Conservation (phyloP, 1,140 invertebrate species). For the Brachionus calyciflorus region DNA sequence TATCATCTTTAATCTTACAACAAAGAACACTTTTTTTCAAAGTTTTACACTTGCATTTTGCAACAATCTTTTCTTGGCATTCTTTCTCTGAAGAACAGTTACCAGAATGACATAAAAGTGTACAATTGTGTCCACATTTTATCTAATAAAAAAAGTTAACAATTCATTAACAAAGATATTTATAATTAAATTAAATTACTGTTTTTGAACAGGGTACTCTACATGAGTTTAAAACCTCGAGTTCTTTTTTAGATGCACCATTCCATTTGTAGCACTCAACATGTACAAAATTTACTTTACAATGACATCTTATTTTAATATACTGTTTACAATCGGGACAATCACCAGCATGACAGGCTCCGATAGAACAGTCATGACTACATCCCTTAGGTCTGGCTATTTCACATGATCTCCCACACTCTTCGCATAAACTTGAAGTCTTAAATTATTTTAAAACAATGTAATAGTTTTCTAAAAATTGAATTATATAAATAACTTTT, state of each 20-base stretch:
- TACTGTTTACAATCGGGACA: slow-evolving; percentile 68
- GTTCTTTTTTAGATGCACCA: slow-evolving; percentile 60
- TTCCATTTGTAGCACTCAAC: slow-evolving; percentile 70
- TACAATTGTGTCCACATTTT: slow-evolving; percentile 71
- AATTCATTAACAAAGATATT: too few relatives aligned
- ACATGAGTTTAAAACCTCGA: slow-evolving; percentile 68
- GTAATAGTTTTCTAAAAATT: too few relatives aligned
- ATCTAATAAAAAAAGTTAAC: slow-evolving; percentile 59
- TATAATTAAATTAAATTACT: slow-evolving; percentile 61
- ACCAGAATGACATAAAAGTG: slow-evolving; percentile 73
- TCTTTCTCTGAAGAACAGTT: slow-evolving; percentile 67
- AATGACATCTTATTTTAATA: slow-evolving; percentile 74
- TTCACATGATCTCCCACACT: slow-evolving; percentile 71
- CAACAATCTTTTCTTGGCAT: slow-evolving; percentile 76
- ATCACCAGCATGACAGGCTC: slow-evolving; percentile 69
- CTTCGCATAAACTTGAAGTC: slow-evolving; percentile 66
- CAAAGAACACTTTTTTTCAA: slow-evolving; percentile 75
- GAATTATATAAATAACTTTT: slow-evolving; percentile 34
- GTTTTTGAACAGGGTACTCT: slow-evolving; percentile 80
- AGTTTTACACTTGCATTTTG: slow-evolving; percentile 74
- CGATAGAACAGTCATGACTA: slow-evolving; percentile 70
- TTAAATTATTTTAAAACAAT: slow-evolving; percentile 49
- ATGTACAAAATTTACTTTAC: slow-evolving; percentile 71
- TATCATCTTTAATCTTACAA: slow-evolving; percentile 50
- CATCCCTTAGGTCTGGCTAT: slow-evolving; percentile 72